phyloP scores from a whole-genome alignment of 2,797 vertebrate genomes.

The Anguilla anguilla region DNA sequence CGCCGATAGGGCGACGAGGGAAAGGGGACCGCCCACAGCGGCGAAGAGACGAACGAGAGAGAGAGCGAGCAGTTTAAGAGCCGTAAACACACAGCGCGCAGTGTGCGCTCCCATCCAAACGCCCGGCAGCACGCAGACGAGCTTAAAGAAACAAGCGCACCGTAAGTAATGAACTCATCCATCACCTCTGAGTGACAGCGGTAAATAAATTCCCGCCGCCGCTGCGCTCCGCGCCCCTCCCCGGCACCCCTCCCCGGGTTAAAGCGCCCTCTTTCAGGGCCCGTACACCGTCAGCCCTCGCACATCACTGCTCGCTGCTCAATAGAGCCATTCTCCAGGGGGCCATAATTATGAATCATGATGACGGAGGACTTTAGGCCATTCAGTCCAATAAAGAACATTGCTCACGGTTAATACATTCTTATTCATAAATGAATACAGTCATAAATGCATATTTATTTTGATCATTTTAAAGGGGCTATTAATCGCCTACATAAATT shows the following conservation, averaged over 20 bases:
- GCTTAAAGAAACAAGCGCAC: neutral
- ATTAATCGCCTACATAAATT: neutral
- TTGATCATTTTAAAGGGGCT: slow-evolving; percentile 1
- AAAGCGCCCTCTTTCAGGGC: neutral
- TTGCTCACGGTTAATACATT: neutral
- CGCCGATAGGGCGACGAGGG: neutral
- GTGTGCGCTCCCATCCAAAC: neutral
- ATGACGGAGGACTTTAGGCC: neutral
- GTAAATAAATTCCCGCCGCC: neutral
- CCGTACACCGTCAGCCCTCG: neutral
- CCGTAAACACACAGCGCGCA: neutral
- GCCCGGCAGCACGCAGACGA: neutral
- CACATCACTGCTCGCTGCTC: neutral
- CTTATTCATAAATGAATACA: neutral
- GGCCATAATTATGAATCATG: slow-evolving; percentile 44
- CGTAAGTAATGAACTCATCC: neutral
- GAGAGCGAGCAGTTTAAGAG: neutral
- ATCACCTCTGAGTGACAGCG: neutral
- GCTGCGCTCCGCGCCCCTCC: neutral
- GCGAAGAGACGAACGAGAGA: neutral
- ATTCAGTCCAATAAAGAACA: neutral
- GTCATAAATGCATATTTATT: neutral
- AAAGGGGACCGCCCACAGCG: neutral
- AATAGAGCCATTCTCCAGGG: slow-evolving; percentile 40
- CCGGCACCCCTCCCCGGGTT: neutral